phyloP scores from a whole-genome alignment of 2,888 invertebrate genomes.

The Terebella lapidaria region DNA sequence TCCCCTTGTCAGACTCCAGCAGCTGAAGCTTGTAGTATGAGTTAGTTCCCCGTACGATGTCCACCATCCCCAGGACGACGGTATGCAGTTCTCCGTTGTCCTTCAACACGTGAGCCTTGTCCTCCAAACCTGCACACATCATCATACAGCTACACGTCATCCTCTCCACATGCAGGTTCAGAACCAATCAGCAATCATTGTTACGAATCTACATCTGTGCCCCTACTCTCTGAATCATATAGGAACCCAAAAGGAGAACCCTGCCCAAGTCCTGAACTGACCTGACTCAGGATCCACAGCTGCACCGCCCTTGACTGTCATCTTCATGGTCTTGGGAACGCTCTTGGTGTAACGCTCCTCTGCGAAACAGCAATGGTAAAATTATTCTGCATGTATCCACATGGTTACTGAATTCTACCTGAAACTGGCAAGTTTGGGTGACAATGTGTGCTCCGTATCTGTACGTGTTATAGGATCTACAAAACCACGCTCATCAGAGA shows the following conservation, averaged over 20 bases:
- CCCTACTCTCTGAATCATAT: no score
- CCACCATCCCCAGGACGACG: slow-evolving; percentile 77
- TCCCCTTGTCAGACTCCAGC: slow-evolving; percentile 67
- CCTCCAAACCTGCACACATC: slow-evolving; percentile 65
- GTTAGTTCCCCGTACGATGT: slow-evolving; percentile 81
- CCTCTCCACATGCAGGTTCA: neutral
- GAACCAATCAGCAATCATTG: no score
- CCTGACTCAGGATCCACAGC: slow-evolving; percentile 88
- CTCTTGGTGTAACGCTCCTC: slow-evolving; percentile 46
- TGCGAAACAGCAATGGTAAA: slow-evolving; percentile 20
- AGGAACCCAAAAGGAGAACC: no score
- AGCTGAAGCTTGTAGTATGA: slow-evolving; percentile 93
- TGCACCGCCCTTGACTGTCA: slow-evolving; percentile 75
- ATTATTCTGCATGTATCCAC: neutral
- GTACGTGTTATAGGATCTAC: slow-evolving; percentile 35
- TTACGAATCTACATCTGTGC: no score
- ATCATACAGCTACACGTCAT: neutral
- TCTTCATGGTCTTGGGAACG: slow-evolving; percentile 56
- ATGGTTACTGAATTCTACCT: neutral
- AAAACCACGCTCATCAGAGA: slow-evolving; percentile 47
- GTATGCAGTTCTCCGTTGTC: slow-evolving; percentile 61
- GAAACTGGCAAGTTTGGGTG: no score
- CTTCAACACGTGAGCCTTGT: slow-evolving; percentile 70
- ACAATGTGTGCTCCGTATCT: slow-evolving; percentile 50
- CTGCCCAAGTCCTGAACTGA: no score